Conservation (phyloP, 2,113 vertebrate species). For the Apodemus speciosus region DNA sequence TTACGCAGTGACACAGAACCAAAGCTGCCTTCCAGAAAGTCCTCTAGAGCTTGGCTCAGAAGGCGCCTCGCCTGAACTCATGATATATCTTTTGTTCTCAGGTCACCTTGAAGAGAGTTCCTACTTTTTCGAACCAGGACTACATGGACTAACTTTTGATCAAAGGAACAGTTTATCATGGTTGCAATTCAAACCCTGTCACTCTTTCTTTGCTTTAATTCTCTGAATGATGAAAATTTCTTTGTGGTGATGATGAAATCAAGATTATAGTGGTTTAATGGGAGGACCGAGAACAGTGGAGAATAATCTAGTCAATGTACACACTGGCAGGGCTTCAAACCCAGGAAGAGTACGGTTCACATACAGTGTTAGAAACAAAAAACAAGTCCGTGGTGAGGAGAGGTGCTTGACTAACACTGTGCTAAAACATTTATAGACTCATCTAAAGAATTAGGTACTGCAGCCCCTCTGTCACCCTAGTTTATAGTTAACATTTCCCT, state of each 20-base stretch:
- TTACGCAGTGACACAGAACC: slow-evolving; percentile 49
- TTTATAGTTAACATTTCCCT: slow-evolving; percentile 33
- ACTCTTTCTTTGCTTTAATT: slow-evolving; percentile 46
- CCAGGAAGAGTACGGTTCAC: background rate
- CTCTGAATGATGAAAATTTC: slow-evolving; percentile 49
- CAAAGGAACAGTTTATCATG: slow-evolving; percentile 41
- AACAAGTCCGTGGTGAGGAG: background rate
- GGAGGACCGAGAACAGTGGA: background rate
- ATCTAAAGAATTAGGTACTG: slow-evolving; percentile 15
- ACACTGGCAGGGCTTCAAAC: background rate
- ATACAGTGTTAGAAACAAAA: background rate
- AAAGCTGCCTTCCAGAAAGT: slow-evolving; percentile 23
- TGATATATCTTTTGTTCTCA: background rate
- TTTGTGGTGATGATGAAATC: slow-evolving; percentile 7
- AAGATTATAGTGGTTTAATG: background rate
- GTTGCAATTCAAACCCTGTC: slow-evolving; percentile 23
- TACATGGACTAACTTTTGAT: slow-evolving; percentile 36
- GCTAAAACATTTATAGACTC: background rate
- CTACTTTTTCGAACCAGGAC: slow-evolving; percentile 37
- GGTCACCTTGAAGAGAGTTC: slow-evolving; percentile 20
- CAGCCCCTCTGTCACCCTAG: background rate
- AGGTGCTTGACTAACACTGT: background rate
- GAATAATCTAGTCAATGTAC: background rate
- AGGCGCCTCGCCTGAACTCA: background rate
- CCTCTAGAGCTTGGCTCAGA: background rate